These are phyloP conservation scores for Anastatus disparis DNA, from an alignment of 1,140 invertebrate genomes.

Conservation along the genomic window DNA sequence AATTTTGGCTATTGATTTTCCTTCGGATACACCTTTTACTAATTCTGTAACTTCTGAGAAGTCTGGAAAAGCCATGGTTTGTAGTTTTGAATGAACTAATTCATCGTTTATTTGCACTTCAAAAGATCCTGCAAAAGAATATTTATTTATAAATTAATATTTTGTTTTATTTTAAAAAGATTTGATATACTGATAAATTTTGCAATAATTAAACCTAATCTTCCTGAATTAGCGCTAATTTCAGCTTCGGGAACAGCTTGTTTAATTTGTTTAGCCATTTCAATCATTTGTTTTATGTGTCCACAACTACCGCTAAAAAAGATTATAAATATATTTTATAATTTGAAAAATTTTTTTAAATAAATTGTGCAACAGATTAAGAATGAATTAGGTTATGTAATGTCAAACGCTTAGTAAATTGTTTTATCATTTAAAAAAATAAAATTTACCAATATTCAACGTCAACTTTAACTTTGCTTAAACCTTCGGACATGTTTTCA, in stretches of 20 bases:
- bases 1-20: conserved; percentile 64
- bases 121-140: conserved; percentile 70
- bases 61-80: conserved; percentile 73
- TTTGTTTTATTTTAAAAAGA: neutral
- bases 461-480: conserved; percentile 56
- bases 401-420: neutral
- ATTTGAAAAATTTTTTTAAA: too few relatives aligned
- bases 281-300: conserved; percentile 71
- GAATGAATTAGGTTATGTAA: neutral
- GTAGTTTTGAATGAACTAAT: conserved; percentile 74
- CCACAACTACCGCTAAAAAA: conserved; percentile 71
- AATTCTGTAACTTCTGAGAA: conserved; percentile 70
- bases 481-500: neutral
- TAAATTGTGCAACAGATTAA: too few relatives aligned
- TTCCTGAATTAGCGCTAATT: conserved; percentile 69
- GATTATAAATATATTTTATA: neutral
- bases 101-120: conserved; percentile 73
- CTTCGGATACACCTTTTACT: conserved; percentile 66
- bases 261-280: conserved; percentile 69
- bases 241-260: conserved; percentile 66
- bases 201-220: conserved; percentile 64
- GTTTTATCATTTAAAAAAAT: conserved; percentile 6
- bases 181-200: neutral
- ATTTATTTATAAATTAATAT: too few relatives aligned
- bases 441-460: conserved; percentile 66